A percentile compares a stretch with the other conserved stretches of the same genome.
These are phyloP conservation scores for Danio tinwini DNA, from an alignment of 2,797 vertebrate genomes.

Conservation along the genomic window DNA sequence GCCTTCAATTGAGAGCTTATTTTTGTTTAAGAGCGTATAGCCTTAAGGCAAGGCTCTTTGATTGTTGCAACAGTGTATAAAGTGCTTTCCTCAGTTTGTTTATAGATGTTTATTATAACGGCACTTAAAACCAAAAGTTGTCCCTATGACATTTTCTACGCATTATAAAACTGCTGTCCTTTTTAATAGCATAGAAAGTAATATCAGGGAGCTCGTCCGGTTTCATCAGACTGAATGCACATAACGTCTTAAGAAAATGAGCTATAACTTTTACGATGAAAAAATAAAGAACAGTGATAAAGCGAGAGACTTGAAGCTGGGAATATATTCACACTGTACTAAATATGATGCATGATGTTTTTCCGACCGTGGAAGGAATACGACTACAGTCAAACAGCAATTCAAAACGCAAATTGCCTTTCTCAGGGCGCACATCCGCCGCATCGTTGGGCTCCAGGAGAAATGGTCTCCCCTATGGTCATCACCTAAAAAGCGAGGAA, in stretches of 20 bases:
- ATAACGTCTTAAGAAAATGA: constrained; percentile 5
- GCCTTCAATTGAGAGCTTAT: constrained; percentile 12
- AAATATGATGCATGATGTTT: constrained; percentile 38
- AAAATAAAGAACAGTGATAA: constrained; percentile 32
- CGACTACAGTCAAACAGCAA: constrained; percentile 23
- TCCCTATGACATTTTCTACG: not conserved
- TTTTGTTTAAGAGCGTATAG: constrained; percentile 30
- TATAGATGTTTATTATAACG: constrained; percentile 26
- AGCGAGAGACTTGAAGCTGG: constrained; percentile 15
- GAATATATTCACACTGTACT: constrained; percentile 31
- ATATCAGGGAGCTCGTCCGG: not conserved
- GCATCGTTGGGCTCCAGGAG: not conserved
- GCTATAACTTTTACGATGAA: constrained; percentile 19
- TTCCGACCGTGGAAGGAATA: not conserved
- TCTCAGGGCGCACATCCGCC: constrained; percentile 3
- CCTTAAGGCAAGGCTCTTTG: constrained; percentile 27
- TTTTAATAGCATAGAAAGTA: constrained; percentile 23
- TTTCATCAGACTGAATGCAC: constrained; percentile 8
- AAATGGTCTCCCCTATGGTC: constrained; percentile 11
- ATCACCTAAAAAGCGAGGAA: not conserved
- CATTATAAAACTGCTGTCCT: constrained; percentile 40
- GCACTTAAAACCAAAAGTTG: constrained; percentile 36
- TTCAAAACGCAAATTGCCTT: constrained; percentile 10
- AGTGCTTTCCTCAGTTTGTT: constrained; percentile 21
- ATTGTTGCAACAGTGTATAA: constrained; percentile 25